A percentile compares a stretch with the other conserved stretches of the same genome.
These are phyloP conservation scores for Lycopodina hypogea DNA, from an alignment of 37 sponge, comb jelly and placozoan species.

Conservation along the genomic window DNA sequence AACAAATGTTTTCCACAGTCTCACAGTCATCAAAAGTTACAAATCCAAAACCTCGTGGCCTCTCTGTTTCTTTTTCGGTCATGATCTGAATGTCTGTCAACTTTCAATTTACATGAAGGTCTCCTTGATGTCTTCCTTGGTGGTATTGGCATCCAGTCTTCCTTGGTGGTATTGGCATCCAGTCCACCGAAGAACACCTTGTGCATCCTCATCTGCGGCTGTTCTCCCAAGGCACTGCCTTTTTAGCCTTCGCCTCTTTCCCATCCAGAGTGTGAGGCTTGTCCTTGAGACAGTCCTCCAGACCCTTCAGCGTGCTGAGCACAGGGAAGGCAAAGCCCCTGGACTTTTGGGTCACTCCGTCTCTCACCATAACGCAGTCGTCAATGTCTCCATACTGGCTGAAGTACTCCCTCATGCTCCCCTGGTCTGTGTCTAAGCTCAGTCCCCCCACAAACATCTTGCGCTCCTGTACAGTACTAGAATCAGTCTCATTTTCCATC, in stretches of 20 bases:
- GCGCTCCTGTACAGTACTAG: constrained; percentile 28
- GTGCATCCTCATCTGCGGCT: constrained; percentile 11
- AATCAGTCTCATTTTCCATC: too few relatives aligned
- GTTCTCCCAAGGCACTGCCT: constrained; percentile 56
- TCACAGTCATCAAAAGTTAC: constrained; percentile 43
- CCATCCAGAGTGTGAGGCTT: constrained; percentile 42
- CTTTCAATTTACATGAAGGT: constrained; percentile 20
- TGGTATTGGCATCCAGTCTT: too few relatives aligned
- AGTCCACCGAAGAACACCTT: constrained; percentile 74
- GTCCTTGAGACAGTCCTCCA: constrained; percentile 27
- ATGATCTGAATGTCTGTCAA: constrained; percentile 19
- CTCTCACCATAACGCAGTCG: constrained; percentile 58
- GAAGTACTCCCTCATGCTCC: constrained; percentile 40
- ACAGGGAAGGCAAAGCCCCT: constrained; percentile 68
- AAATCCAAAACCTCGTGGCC: constrained; percentile 62
- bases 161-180: constrained; percentile 19
- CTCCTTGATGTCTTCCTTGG: constrained; percentile 35
- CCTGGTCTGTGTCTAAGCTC: constrained; percentile 20
- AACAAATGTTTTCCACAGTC: constrained; percentile 40
- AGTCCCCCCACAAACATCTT: constrained; percentile 72
- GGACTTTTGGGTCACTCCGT: constrained; percentile 33
- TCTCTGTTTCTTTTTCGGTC: constrained; percentile 44
- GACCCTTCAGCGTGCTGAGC: not conserved
- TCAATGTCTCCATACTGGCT: constrained; percentile 39
- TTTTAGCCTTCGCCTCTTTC: constrained; percentile 47